These are phyloP conservation scores for Mastomys coucha DNA, from an alignment of 2,113 vertebrate genomes.

Conservation along the genomic window DNA sequence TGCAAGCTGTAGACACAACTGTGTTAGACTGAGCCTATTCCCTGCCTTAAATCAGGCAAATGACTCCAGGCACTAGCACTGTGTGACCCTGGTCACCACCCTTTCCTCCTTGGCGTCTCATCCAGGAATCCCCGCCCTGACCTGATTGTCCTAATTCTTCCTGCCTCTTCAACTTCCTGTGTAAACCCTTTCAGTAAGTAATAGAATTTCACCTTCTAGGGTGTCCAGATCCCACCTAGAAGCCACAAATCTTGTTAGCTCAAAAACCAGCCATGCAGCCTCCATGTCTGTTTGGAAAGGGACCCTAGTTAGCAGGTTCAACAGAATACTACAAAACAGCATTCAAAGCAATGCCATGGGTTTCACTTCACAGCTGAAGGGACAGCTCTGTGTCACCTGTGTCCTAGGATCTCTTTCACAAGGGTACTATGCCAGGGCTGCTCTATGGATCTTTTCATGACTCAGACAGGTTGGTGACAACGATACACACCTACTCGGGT, in stretches of 20 bases:
- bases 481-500: neutral
- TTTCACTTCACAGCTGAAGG: neutral
- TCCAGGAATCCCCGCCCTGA: neutral
- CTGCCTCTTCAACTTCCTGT: neutral
- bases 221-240: neutral
- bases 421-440: no score
- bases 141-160: neutral
- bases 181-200: neutral
- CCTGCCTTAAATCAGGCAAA: neutral
- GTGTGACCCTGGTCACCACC: neutral
- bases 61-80: neutral
- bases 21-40: neutral
- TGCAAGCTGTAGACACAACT: fast-evolving
- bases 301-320: neutral
- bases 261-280: fast-evolving
- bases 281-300: no score
- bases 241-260: neutral
- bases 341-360: fast-evolving
- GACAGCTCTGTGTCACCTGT: fast-evolving
- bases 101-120: neutral
- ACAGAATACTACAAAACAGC: neutral
- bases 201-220: neutral
- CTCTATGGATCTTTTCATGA: neutral
- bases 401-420: neutral
- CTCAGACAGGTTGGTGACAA: neutral